Evolutionary conservation across 2,888 invertebrate species (phyloP).

Genomic region (Odontocolon sp.): DNA sequence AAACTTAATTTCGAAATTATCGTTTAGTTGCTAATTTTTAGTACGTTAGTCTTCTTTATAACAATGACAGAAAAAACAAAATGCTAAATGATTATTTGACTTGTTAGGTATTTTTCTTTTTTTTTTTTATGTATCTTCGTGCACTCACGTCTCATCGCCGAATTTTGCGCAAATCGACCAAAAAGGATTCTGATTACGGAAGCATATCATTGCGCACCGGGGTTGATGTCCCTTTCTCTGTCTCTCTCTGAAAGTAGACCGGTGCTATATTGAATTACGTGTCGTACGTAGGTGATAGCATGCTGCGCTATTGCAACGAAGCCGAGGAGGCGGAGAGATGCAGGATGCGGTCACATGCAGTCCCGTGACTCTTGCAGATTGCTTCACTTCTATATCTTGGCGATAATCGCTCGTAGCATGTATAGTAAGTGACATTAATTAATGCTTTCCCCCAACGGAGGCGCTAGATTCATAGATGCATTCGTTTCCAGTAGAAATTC

Average conservation of each 20-base stretch:
- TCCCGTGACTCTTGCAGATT: slow-evolving; percentile 60
- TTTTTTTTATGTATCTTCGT: too few relatives aligned
- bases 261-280: slow-evolving; percentile 50
- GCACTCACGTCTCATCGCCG: too few relatives aligned
- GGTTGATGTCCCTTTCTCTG: slow-evolving; percentile 58
- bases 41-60: too few relatives aligned
- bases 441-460: too few relatives aligned
- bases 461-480: too few relatives aligned
- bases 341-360: slow-evolving; percentile 62
- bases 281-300: slow-evolving; percentile 26
- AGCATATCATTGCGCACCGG: slow-evolving; percentile 26
- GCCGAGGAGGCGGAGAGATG: slow-evolving; percentile 37
- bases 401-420: slow-evolving; percentile 10
- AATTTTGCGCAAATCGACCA: slow-evolving; percentile 17
- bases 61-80: too few relatives aligned
- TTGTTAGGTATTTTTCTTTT: too few relatives aligned
- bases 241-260: slow-evolving; percentile 40
- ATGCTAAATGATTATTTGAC: too few relatives aligned
- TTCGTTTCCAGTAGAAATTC: too few relatives aligned
- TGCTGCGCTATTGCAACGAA: slow-evolving; percentile 22
- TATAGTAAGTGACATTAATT: too few relatives aligned
- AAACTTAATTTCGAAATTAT: too few relatives aligned
- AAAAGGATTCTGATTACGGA: slow-evolving; percentile 37
- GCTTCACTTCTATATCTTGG: slow-evolving; percentile 48
- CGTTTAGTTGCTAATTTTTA: too few relatives aligned